Evolutionary conservation across 2,888 invertebrate genomes (phyloP).

Genomic region (Gandaritis pyraliata): DNA sequence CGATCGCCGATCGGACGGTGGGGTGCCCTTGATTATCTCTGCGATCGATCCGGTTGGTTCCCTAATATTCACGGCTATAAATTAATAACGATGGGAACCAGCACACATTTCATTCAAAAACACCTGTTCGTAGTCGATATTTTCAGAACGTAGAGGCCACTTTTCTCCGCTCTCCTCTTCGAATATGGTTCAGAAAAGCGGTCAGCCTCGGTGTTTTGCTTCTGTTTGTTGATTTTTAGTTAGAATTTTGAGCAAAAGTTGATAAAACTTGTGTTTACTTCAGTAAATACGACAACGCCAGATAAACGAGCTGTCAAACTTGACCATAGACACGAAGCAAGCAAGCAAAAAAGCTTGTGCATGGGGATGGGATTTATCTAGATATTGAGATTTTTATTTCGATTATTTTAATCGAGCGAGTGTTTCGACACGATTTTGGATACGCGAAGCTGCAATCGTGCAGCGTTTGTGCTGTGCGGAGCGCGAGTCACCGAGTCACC

Average conservation of each 20-base stretch:
- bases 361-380: slow-evolving; percentile 53
- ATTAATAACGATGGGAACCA: slow-evolving; percentile 81
- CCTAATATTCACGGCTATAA: slow-evolving; percentile 79
- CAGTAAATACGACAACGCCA: slow-evolving; percentile 76
- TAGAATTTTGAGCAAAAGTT: slow-evolving; percentile 38
- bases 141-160: slow-evolving; percentile 85
- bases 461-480: not conserved
- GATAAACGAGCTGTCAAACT: slow-evolving; percentile 77
- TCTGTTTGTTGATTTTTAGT: slow-evolving; percentile 31
- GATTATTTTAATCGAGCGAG: slow-evolving; percentile 38
- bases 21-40: slow-evolving; percentile 50
- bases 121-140: slow-evolving; percentile 90
- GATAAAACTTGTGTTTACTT: slow-evolving; percentile 69
- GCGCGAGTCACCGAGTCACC: slow-evolving; percentile 43
- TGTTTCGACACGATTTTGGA: slow-evolving; percentile 7
- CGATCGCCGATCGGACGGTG: slow-evolving; percentile 24
- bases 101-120: slow-evolving; percentile 88
- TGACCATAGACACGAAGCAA: slow-evolving; percentile 71
- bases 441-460: slow-evolving; percentile 38
- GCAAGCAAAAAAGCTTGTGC: slow-evolving; percentile 57
- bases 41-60: slow-evolving; percentile 80
- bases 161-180: slow-evolving; percentile 64
- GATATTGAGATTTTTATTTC: slow-evolving; percentile 48
- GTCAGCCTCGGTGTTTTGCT: slow-evolving; percentile 27
- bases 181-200: slow-evolving; percentile 11